Percentiles rank a stretch among this genome's conserved stretches.
Evolutionary conservation across 2,113 vertebrate species (phyloP).

Genomic region (Trematocara stigmaticum): DNA sequence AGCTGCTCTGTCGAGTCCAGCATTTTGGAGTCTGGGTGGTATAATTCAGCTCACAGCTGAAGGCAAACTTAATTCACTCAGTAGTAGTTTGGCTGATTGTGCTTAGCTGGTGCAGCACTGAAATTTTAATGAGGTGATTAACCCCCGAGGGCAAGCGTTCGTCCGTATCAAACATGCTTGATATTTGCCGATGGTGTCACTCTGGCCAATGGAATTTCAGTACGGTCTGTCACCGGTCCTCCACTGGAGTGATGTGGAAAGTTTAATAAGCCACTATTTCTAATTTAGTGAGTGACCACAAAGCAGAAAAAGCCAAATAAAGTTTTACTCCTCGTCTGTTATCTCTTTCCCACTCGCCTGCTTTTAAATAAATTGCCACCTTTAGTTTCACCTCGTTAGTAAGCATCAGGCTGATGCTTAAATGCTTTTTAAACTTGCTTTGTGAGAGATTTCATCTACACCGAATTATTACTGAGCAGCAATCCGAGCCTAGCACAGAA

Average conservation of each 20-base stretch:
- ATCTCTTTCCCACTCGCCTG: background rate
- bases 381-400: background rate
- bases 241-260: background rate
- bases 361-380: background rate
- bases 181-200: constrained; percentile 32
- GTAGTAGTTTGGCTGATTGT: constrained; percentile 15
- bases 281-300: background rate
- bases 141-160: constrained; percentile 28
- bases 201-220: constrained; percentile 14
- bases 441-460: background rate
- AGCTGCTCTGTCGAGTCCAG: background rate
- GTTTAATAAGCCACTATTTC: constrained; percentile 13
- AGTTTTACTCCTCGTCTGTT: background rate
- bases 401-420: background rate
- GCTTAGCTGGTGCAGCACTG: constrained; percentile 18
- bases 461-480: background rate
- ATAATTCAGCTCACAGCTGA: constrained; percentile 30
- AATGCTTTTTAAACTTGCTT: background rate
- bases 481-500: background rate
- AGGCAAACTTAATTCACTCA: constrained; percentile 45
- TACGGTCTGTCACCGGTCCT: background rate
- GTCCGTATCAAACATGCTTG: constrained; percentile 24
- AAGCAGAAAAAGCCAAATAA: background rate
- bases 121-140: constrained; percentile 59
- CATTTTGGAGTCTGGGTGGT: background rate